Conservation (phyloP, 2,113 vertebrate species). For the Cephalopterus ornatus region DNA sequence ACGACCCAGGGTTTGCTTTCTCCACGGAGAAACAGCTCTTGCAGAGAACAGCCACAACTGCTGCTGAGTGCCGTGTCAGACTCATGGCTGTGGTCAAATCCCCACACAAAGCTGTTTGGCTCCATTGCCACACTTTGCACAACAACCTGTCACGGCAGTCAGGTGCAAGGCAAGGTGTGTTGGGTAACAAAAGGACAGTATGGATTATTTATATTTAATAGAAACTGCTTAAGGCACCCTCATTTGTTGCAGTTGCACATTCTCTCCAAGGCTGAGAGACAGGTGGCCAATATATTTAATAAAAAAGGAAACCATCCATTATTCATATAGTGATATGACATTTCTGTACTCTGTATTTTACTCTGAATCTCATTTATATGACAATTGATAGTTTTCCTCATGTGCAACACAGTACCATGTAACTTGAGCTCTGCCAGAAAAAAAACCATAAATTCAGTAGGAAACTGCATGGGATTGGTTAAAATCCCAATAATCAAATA, state of each 20-base stretch:
- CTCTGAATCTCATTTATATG: background rate
- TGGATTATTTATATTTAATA: background rate
- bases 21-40: background rate
- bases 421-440: background rate
- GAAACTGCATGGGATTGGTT: background rate
- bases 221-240: background rate
- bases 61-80: background rate
- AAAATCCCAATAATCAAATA: background rate
- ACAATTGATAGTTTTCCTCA: background rate
- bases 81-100: background rate
- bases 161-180: background rate
- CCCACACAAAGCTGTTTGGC: background rate
- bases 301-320: background rate
- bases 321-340: background rate
- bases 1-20: background rate
- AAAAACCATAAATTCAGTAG: background rate
- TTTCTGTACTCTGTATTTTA: background rate
- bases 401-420: background rate
- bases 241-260: background rate
- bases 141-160: background rate
- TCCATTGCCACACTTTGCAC: background rate
- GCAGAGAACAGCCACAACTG: background rate
- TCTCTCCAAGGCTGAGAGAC: background rate
- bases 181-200: background rate
- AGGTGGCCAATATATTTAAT: background rate